These are phyloP conservation scores for Tyto alba DNA, from an alignment of 2,113 vertebrate species.

Conservation along the genomic window DNA sequence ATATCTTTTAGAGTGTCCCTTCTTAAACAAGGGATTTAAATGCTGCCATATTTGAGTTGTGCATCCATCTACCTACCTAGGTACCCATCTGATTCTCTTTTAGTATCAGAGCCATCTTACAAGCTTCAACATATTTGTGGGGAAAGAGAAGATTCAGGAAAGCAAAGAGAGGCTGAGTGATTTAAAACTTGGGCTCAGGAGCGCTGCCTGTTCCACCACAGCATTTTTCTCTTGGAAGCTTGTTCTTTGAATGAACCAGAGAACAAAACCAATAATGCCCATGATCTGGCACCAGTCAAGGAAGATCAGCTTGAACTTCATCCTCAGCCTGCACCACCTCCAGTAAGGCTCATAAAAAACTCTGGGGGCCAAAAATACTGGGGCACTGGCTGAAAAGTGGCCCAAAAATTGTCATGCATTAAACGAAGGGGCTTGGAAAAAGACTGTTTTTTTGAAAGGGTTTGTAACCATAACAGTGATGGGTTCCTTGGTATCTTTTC, in stretches of 20 bases:
- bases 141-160: not conserved
- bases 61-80: too few species aligned
- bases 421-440: not conserved
- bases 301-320: not conserved
- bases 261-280: not conserved
- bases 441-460: not conserved
- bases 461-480: not conserved
- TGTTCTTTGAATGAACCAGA: not conserved
- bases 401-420: not conserved
- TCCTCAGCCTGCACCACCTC: not conserved
- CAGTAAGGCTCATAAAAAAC: not conserved
- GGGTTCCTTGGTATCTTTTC: not conserved
- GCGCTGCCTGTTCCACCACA: not conserved
- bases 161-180: not conserved
- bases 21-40: not conserved
- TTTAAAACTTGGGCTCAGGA: not conserved
- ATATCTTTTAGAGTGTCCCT: not conserved
- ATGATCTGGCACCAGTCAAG: not conserved
- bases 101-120: not conserved
- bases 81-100: not conserved
- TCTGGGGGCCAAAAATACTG: not conserved
- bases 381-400: not conserved
- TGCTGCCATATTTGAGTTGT: not conserved
- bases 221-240: not conserved
- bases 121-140: not conserved